Evolutionary conservation across 2,888 invertebrate species (phyloP), one percentile per base, ranked within the genome.

Genomic region (Heliothis peltigera): DNA sequence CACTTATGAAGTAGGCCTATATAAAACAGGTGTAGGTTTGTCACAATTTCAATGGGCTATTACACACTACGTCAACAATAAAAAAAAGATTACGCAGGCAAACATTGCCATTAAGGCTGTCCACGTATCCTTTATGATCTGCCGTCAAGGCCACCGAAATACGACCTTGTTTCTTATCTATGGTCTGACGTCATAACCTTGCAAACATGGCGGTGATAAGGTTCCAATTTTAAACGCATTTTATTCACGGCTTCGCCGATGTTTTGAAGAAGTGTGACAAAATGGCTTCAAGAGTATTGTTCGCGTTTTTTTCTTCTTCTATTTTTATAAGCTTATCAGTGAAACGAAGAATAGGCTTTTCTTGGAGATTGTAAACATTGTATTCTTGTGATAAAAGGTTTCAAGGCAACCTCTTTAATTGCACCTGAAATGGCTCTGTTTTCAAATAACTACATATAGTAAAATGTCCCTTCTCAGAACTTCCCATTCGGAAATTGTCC

Each of bases 101-200:
- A 44, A n/a, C 10, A 43, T 55, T 55, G 15, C 28, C n/a, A 70
- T 64, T 52, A 56, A 72, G 59, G 59, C 72, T 12, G 0, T 15
- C 3, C 64, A 64, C 44, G 56, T 56, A 59, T 57, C 49, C 22
- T 25, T 44, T 51, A 39, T 28, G n/a, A 7, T 22, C 58, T 47
- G 12, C 12, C 19, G 28, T 49, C 21, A 75, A 69, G 75, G 53
- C 15, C 10, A 42, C 32, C 60, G n/a, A 57, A 75, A 68, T 46
- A 35, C 43, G 52, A 64, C 79, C 79, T 79, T 75, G 65, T 7
- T 6, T 43, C 48, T 77, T 78, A 79, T 73, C 78, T 77, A 48
- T 22, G 51, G 15, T 19, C 0, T 77, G 70, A 77, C 77, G 77
- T 70, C 66, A 76, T 19, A 10, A 32, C 72, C 57, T 47, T 54